Base-by-base conservation (phyloP, 2,888 invertebrate species). In the Tetragnatha montana region DNA sequence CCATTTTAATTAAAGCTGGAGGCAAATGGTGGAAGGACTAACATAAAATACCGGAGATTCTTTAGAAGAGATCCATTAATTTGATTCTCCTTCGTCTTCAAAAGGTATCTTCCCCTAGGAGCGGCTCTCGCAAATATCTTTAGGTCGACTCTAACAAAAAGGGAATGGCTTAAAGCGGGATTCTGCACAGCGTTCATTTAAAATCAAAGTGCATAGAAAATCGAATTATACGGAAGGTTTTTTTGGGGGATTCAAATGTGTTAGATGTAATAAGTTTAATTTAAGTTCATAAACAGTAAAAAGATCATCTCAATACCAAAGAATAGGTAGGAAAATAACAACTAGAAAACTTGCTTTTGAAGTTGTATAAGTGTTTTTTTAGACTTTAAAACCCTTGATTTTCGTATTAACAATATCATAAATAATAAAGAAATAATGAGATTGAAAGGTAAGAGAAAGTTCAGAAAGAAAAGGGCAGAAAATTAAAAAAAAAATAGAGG, bases 1-100 rank as follows among this genome's bases (percentile, higher is more conserved):
- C 19, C 51, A 50, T 21, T 78, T 78, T 78, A 78, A 78, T 78
- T 78, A 78, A 78, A 78, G 21, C 21, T 60, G 78, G 12, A 60
- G 50, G 8, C 19, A 60, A 12, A 78, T 51, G 60, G 3, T 6
- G 14, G 78, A 60, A 60, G 22, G 51, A 8, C 60, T 60, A 21
- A 17, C 60, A 78, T 78, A 8, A 68, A 78, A 78, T 78, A 60
- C 60, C 78, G 22, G 60, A 17, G 60, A 22, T 78, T 50, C 21
- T 78, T 78, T 78, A 60, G 51, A 19, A 75, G 60, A 78, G 76
- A 21, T 19, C 60, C 22, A 60, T 60, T 78, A 78, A 60, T 78
- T 78, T 60, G 22, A 78, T 60, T 60, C 50, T 78, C 60, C 22
- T 14, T 78, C 22, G 19, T 22, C 0, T 14, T 14, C n/a, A 76